Base-by-base conservation (phyloP, 2,888 invertebrate species). In the Philhelius pedissequus region DNA sequence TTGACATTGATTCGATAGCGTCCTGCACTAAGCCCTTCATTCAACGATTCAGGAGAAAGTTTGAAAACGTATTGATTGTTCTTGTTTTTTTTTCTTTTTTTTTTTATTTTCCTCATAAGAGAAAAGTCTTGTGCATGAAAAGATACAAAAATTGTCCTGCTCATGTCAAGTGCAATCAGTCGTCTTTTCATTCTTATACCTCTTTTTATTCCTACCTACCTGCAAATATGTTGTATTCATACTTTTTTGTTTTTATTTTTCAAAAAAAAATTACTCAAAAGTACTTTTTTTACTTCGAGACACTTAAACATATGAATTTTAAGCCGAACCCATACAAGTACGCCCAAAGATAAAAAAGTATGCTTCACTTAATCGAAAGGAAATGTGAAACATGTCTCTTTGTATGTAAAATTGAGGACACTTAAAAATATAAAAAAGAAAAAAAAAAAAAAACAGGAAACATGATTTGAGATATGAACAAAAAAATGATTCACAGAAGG, bases 91-190 rank as follows among this genome's bases (percentile, higher is more conserved):
- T 25, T 58, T 27, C 54, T 45, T n/a, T 43, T 43, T 27, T 40
- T 62, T 27, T 52, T n/a, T 43, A 30, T 76, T 62, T 25, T 40
- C 64, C 52, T 60, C 13, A 60, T 22, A 25, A 82, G 43, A 52
- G 45, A 30, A 50, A 64, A 54, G 15, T 52, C 52, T 68, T 73
- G n/a, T 73, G 60, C 66, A 82, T 73, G 68, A 77, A 82, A 56
- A 43, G 64, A 60, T 62, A 77, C 56, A 66, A 58, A 77, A 77
- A 73, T 73, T 82, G 77, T 77, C 82, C 60, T 73, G 68, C 62
- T 68, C 68, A 77, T 71, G 77, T 77, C 68, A 73, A 77, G 82
- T 82, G 82, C 77, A 82, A 82, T 82, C 68, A 68, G 66, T 82
- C 48, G 38, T 77, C 82, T 77, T 68, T 77, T 77, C 68, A 77